Base-by-base conservation (phyloP, 2,113 vertebrate species). In the Pyxicephalus adspersus region DNA sequence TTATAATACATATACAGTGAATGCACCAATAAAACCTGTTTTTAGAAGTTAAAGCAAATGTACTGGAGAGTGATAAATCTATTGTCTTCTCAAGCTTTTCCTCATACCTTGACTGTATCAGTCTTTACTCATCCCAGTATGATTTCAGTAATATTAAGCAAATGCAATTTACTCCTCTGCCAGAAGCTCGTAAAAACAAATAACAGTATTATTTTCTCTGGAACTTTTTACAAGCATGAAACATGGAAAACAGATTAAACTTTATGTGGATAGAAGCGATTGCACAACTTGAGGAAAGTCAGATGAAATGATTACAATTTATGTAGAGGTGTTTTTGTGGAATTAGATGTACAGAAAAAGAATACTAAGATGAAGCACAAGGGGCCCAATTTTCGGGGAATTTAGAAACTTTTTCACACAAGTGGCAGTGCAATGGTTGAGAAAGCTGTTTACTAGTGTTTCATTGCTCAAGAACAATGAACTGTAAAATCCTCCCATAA, bases 181-280 rank as follows among this genome's bases (percentile, higher is more conserved):
- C 28, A 16, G 54, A 0, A 70, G 54, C 20, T 45, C 5, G 25
- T 0, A 0, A 1, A 20, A 34, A 50, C 9, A 34, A 1, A 64
- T 54, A 45, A 23, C 17, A 73, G 34, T 50, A 64, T 81, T 29
- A 31, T 60, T 68, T 78, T 52, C 63, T 51, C 22, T 50, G n/a
- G 54, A 81, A 38, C 28, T 81, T 72, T 64, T 72, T 64, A 50
- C 50, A 64, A 74, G 70, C 70, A 72, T 52, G 26, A 8, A 74
- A 74, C 54, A n/a, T 64, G 29, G 11, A 15, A 22, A 73, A 11
- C 63, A 22, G 58, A 64, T 64, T 81, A n/a, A 80, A 64, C 29
- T 2, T 22, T 2, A 74, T 67, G 26, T 0, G 0, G 26, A 8
- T 22, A 11, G 63, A 60, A 18, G 25, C n/a, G 17, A 0, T 22